Conservation (phyloP, 1,140 invertebrate species). For the Onthophagus taurus region DNA sequence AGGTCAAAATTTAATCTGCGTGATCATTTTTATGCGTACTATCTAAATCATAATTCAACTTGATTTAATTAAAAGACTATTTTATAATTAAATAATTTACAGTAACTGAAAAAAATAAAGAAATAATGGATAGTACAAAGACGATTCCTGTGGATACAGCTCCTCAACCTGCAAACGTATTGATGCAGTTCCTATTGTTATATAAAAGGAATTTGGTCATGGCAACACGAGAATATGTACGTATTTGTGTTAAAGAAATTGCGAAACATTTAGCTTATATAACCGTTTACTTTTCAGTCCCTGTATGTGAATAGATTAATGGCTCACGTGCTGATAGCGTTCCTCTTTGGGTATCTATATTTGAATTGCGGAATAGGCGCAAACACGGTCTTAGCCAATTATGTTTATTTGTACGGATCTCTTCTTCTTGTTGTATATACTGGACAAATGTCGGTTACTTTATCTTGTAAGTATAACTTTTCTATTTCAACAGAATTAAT, state of each 20-base stretch:
- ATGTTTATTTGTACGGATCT: constrained; percentile 85
- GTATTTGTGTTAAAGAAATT: constrained; percentile 31
- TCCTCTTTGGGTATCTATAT: constrained; percentile 85
- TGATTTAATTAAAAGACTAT: too few relatives aligned
- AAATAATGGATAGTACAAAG: constrained; percentile 15
- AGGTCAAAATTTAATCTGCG: too few relatives aligned
- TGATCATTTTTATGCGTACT: too few relatives aligned
- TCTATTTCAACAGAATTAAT: too few relatives aligned
- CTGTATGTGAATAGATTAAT: constrained; percentile 64
- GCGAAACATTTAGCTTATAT: constrained; percentile 1
- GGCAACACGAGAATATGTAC: constrained; percentile 51
- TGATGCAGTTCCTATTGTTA: constrained; percentile 47
- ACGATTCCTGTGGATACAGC: constrained; percentile 15
- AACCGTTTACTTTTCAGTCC: constrained; percentile 42
- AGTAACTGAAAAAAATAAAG: too few relatives aligned
- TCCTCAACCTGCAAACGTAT: constrained; percentile 34
- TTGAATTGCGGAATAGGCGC: constrained; percentile 77
- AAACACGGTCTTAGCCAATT: constrained; percentile 77
- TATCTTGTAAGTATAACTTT: constrained; percentile 90
- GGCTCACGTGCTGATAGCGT: constrained; percentile 72
- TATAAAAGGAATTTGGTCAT: constrained; percentile 53
- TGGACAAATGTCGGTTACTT: constrained; percentile 90
- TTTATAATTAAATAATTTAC: too few relatives aligned
- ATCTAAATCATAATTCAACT: too few relatives aligned
- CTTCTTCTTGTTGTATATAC: constrained; percentile 86